A percentile compares a stretch with the other conserved stretches of the same genome.
Evolutionary conservation across 1,140 invertebrate species (phyloP).

Genomic region (Drosophila miranda): DNA sequence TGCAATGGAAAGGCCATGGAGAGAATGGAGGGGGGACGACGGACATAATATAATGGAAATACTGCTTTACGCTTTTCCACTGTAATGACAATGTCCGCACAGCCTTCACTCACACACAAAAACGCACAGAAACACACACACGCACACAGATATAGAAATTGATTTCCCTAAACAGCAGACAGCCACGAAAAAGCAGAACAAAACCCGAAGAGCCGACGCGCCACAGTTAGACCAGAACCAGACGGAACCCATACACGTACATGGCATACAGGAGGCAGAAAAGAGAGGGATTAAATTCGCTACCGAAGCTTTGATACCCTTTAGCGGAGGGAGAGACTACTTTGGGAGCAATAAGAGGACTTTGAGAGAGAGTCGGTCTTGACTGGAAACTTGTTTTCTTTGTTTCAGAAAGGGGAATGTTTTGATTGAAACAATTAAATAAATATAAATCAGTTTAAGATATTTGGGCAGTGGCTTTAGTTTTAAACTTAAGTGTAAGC

Average conservation of each 20-base stretch:
- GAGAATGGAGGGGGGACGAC: background rate
- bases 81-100: conserved; percentile 1
- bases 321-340: no score
- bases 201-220: conserved; percentile 20
- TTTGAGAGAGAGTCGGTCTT: no score
- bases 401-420: no score
- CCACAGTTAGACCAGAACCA: conserved; percentile 34
- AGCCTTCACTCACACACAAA: conserved; percentile 19
- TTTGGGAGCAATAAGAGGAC: no score
- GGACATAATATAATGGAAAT: conserved; percentile 26
- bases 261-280: conserved; percentile 4
- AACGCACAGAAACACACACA: conserved; percentile 11
- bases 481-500: no score
- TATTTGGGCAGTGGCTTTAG: no score
- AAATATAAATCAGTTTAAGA: no score
- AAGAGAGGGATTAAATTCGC: no score
- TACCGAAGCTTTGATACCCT: no score
- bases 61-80: conserved; percentile 27
- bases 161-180: conserved; percentile 69
- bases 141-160: conserved; percentile 63
- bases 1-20: conserved; percentile 42
- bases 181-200: conserved; percentile 37
- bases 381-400: no score
- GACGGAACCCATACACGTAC: conserved; percentile 15
- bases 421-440: no score